Evolutionary conservation across 2,888 invertebrate genomes (phyloP).

Genomic region (Bombylius discolor): DNA sequence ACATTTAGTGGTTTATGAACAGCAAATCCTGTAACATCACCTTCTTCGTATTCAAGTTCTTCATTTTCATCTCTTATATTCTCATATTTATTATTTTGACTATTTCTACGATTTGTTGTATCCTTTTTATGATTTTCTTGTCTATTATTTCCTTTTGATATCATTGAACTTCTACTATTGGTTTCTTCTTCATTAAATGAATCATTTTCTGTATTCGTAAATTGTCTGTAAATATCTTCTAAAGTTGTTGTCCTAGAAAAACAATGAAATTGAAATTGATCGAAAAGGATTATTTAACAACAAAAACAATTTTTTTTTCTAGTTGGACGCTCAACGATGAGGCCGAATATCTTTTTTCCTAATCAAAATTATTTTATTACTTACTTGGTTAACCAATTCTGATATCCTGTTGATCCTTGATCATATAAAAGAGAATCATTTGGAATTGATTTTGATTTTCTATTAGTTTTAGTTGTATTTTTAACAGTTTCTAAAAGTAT

Average conservation of each 20-base stretch:
- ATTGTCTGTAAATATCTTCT: conserved; percentile 55
- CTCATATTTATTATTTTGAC: conserved; percentile 14
- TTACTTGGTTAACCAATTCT: conserved; percentile 63
- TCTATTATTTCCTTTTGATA: too few species aligned
- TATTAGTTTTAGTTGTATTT: conserved; percentile 1
- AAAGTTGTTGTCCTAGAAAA: conserved; percentile 49
- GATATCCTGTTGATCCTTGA: conserved; percentile 58
- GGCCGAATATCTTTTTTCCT: background rate
- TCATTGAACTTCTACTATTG: too few species aligned
- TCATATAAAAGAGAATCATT: conserved; percentile 48
- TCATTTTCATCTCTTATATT: conserved; percentile 25
- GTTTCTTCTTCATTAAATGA: conserved; percentile 19
- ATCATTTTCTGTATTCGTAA: conserved; percentile 31
- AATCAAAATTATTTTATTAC: conserved; percentile 14
- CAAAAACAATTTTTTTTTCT: too few species aligned
- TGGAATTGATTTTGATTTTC: conserved; percentile 18
- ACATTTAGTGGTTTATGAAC: conserved; percentile 13
- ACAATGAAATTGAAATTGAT: background rate
- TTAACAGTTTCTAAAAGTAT: background rate
- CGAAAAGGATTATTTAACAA: too few species aligned
- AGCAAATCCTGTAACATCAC: conserved; percentile 43
- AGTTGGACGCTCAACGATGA: background rate
- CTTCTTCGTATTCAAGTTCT: conserved; percentile 47
- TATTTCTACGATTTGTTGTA: too few species aligned
- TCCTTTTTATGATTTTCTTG: too few species aligned